Percentiles rank a stretch among this genome's conserved stretches.
phyloP scores from a whole-genome alignment of 2,113 vertebrate species.

The Megaleporinus macrocephalus region DNA sequence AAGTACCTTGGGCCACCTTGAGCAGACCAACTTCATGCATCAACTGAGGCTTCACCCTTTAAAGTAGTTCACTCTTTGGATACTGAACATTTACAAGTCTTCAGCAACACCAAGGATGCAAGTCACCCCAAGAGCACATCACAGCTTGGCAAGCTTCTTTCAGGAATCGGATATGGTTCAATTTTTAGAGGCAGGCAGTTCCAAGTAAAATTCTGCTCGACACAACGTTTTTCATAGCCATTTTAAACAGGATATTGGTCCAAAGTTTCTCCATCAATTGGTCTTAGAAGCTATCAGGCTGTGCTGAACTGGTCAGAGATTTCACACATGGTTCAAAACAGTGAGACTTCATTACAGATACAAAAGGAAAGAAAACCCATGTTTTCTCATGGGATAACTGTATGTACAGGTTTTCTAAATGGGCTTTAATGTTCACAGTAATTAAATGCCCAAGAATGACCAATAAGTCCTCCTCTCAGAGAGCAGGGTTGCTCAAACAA shows the following conservation, averaged over 20 bases:
- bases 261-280: slow-evolving; percentile 51
- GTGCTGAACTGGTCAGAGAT: slow-evolving; percentile 65
- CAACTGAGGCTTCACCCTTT: slow-evolving; percentile 28
- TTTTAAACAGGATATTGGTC: slow-evolving; percentile 29
- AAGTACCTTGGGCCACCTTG: slow-evolving; percentile 49
- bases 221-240: slow-evolving; percentile 5
- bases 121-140: slow-evolving; percentile 57
- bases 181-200: slow-evolving; percentile 40
- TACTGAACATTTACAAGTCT: slow-evolving; percentile 63
- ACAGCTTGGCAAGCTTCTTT: slow-evolving; percentile 68
- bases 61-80: slow-evolving; percentile 61
- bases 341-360: slow-evolving; percentile 51
- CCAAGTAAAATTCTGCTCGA: slow-evolving; percentile 37
- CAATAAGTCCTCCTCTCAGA: slow-evolving; percentile 28
- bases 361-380: slow-evolving; percentile 41
- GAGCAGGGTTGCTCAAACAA: slow-evolving; percentile 42
- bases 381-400: slow-evolving; percentile 39
- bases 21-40: slow-evolving; percentile 15
- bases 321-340: slow-evolving; percentile 57
- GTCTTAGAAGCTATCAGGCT: slow-evolving; percentile 64
- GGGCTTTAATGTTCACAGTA: slow-evolving; percentile 52
- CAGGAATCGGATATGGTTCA: slow-evolving; percentile 50
- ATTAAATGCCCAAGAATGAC: slow-evolving; percentile 55
- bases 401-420: slow-evolving; percentile 45
- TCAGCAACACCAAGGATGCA: slow-evolving; percentile 63